Base-by-base conservation (phyloP, 2,888 invertebrate genomes). In the Danaus chrysippus region DNA sequence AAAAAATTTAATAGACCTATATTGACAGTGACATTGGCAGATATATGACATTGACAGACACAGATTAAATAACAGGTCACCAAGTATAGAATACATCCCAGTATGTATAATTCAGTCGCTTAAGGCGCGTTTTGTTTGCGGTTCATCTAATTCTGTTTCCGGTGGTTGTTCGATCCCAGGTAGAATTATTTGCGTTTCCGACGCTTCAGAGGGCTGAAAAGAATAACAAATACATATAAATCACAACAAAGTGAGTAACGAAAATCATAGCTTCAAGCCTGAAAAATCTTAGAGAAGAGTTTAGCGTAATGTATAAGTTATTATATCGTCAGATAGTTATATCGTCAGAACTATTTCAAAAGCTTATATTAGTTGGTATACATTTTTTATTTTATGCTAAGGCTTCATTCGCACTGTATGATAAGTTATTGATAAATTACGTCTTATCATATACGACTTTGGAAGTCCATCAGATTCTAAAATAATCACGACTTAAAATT, bases 161-260 rank as follows among this genome's bases (percentile, higher is more conserved):
- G 83, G 86, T 0, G 87, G 77, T 52, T 86, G 84, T 66, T 86
- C 94, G 66, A 95, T 87, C 34, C 94, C 95, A 13, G 95, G 95
- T 69, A 95, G 89, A 76, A 94, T 94, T 73, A 95, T 95, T 82
- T 95, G 94, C 15, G 95, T 95, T 73, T 95, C 95, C 3, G 95
- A 94, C n/a, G 95, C 95, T 87, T 95, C 95, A 9, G 95, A 94
- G 12, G 95, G 95, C 95, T 95, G 90, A 63, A 61, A 54, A 55
- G 42, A 13, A 23, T 10, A 55, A 61, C 2, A 3, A 2, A 34
- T 34, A 34, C 8, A 34, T 34, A 34, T 34, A 34, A 34, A 34
- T 34, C 23, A n/a, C 6, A 34, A 5, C 23, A 8, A 34, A 34
- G 3, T 34, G 2, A 34, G 8, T 34, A 34, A 1, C 6, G 6